Base-by-base conservation (phyloP, 2,797 vertebrate species). In the Aeoliscus strigatus region DNA sequence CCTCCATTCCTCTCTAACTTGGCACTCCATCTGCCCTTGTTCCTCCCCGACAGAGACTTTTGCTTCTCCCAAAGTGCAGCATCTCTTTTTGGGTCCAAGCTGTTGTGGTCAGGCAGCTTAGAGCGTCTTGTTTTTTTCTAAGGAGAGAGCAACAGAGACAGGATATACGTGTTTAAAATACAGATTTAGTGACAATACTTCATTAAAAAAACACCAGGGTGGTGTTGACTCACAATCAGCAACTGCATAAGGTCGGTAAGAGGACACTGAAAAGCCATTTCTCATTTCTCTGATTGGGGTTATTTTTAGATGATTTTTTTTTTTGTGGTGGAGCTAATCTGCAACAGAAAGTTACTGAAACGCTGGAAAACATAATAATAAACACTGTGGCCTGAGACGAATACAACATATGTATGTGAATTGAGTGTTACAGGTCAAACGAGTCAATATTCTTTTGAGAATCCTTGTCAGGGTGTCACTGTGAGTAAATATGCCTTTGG, bases 91-190 rank as follows among this genome's bases (percentile, higher is more conserved):
- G 84, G 67, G 8, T 93, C 92, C 0, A 90, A 88, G 61, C 68
- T 86, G 70, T 89, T 92, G 59, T 91, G 91, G 75, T 97, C 93
- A 0, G 93, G 92, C 15, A 92, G 86, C 37, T 90, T 90, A 2
- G 90, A 90, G 23, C 91, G 91, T 17, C 90, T 86, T 43, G 91
- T 90, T 45, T 88, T 92, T 40, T 89, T 90, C 91, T 96, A 80
- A 39, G 39, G 51, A 52, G 42, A 57, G 25, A 27, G 16, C 9
- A 14, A 28, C 1, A 24, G 6, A 14, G 14, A 17, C 4, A 26
- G 38, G 36, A 50, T 8, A 17, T 1, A 29, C 46, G n/a, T n/a
- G n/a, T n/a, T 44, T 51, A 9, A 39, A 61, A 46, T 45, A 18
- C n/a, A 28, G 13, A 43, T 43, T 25, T 50, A 21, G 23, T 51